Base-by-base conservation (phyloP, 2,888 invertebrate genomes). In the Caenorhabditis sp. region DNA sequence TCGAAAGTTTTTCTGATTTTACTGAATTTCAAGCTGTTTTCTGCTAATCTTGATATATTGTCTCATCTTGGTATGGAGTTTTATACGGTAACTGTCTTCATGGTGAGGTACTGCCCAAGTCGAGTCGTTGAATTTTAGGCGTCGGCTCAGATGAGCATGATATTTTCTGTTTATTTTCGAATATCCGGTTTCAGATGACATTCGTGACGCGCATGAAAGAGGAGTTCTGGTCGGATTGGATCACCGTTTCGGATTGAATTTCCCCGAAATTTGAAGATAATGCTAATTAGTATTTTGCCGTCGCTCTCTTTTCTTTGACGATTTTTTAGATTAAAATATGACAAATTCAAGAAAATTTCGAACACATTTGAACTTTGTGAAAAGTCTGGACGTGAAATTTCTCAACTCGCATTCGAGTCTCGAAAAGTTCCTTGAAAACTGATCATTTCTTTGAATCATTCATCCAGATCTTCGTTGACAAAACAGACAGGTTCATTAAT, bases 171-270 rank as follows among this genome's bases (percentile, higher is more conserved):
- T 6, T 22, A 22, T 63, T 35, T 35, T 28, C 14, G 16, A 28
- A n/a, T 22, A 0, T 47, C 12, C 19, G 44, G 63, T 64, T 81
- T 76, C 63, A 84, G 84, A 80, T 85, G 77, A 75, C 66, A 59
- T 77, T 83, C 47, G 83, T 86, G 49, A 73, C 82, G 26, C 70
- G 85, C 19, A 85, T 86, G 81, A 80, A 80, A 49, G 81, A 82
- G 44, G 73, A 79, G 8, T 86, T 75, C 64, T 86, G 86, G 86
- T 47, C 85, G n/a, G 86, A 86, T 72, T 86, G 86, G 86, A 68
- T 79, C 63, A 77, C 82, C 1, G 56, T 44, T 22, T 56, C 63
- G n/a, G 82, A 82, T 69, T 82, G 66, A 79, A 59, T 70, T 70
- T 63, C 61, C 10, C 14, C 10, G 31, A 19, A 16, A 19, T 38